Base-by-base conservation (phyloP, 30 jellyfish, hydroid and myxozoan genomes). In the Aurelia coerulea region DNA sequence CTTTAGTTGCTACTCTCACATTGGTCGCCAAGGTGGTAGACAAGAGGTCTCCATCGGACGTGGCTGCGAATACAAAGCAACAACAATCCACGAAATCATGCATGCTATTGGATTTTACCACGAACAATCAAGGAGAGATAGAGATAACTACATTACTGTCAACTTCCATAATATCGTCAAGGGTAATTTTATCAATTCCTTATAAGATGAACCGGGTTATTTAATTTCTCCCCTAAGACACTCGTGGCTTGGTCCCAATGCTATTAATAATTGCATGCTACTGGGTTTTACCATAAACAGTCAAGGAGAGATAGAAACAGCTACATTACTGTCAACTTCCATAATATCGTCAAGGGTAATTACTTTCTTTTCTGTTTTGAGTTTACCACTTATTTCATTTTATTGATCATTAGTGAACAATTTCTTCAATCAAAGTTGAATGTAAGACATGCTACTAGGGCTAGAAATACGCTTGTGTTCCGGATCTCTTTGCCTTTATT, bases 51-150 rank as follows among this genome's bases (percentile, higher is more conserved):
- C 91, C 3, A 69, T 81, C 53, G 91, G 91, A 14, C 68, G 84
- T 1, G 91, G 91, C 23, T 81, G 91, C n/a, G 91, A 81, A 69
- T 67, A 13, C 84, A 81, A 81, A 65, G 84, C 84, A 69, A 81
- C 91, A 14, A 71, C 91, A 10, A 81, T 81, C 41, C 91, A 81
- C 17, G 91, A 81, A 56, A 59, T 81, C 16, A 79, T 79, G 89
- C 89, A 79, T 65, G 89, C 89, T 16, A 79, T 79, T 13, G 89
- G 89, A 0, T 79, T 79, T 53, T 79, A 79, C 73, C 89, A 79
- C 23, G 89, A 79, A 79, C 89, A 79, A 42, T 79, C 89, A 19
- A 64, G 89, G 65, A 64, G 89, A 10, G 89, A 79, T 37, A 64
- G 89, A 65, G 89, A 65, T 31, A 64, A 34, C 59, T 79, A 63